Base-by-base conservation (phyloP, 2,113 vertebrate species). In the Spilogale gracilis region DNA sequence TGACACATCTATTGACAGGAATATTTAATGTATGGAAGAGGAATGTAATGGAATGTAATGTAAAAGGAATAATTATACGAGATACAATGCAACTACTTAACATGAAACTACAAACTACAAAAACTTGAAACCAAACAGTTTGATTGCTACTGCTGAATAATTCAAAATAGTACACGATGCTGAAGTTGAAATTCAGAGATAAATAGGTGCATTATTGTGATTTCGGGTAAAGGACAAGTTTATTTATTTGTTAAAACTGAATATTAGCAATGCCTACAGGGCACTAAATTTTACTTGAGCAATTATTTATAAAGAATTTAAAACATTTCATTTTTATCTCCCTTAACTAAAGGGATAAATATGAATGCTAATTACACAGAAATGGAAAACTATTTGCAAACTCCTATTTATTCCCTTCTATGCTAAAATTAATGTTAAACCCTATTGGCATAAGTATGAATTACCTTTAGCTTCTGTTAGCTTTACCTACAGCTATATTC, bases 251-350 rank as follows among this genome's bases (percentile, higher is more conserved):
- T 78, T 95, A 74, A 93, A 97, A 32, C 0, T 81, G 27, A 96
- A 76, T 60, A 76, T 92, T 89, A 95, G 23, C 45, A 94, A 96
- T 4, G 54, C 56, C 78, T 91, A 54, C 27, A 93, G 38, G 30
- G 17, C 7, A 95, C 45, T 61, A 69, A 81, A 76, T 43, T 54
- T 87, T 88, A 87, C 23, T n/a, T 78, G 60, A 76, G 8, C 50
- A 93, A 74, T 65, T 88, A 69, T 65, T 88, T 88, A 78, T 56
- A 83, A 83, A 83, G 56, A 27, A 89, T 56, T 89, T 76, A 52
- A 94, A 87, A 82, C 21, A 92, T 78, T 95, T 90, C 61, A 93
- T 86, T 67, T 89, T 85, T 65, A 94, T 63, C 56, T 89, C 32
- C 92, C 10, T 84, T 89, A 95, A 90, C 38, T 82, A 87, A 80